Evolutionary conservation across 1,140 invertebrate genomes (phyloP).

Genomic region (Pectinophora gossypiella): DNA sequence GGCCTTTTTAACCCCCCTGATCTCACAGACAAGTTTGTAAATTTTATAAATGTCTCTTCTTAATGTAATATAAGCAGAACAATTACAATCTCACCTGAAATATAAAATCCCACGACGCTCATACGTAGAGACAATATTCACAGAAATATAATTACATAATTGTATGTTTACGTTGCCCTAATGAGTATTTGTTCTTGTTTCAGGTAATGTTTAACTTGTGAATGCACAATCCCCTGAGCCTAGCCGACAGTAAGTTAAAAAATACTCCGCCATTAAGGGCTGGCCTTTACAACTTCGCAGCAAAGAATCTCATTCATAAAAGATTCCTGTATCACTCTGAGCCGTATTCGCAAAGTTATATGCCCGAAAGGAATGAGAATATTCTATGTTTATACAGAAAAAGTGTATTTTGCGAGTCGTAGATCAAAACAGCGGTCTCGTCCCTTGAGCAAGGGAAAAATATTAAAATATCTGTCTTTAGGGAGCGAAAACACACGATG

Average conservation of each 20-base stretch:
- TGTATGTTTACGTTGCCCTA: slow-evolving; percentile 12
- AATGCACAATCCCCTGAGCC: slow-evolving; percentile 17
- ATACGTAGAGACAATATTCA: too few relatives aligned
- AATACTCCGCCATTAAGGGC: slow-evolving; percentile 12
- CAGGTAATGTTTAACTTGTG: slow-evolving; percentile 33
- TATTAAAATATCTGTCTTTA: slow-evolving; percentile 62
- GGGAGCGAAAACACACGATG: slow-evolving; percentile 53
- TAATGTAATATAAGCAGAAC: too few relatives aligned
- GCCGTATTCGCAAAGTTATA: slow-evolving; percentile 52
- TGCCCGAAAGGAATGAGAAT: slow-evolving; percentile 40
- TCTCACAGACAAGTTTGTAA: too few relatives aligned
- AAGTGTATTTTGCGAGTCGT: slow-evolving; percentile 49
- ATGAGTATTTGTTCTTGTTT: slow-evolving; percentile 24
- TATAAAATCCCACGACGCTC: too few relatives aligned
- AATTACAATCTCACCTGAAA: too few relatives aligned
- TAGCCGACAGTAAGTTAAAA: slow-evolving; percentile 28
- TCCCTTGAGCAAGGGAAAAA: slow-evolving; percentile 43
- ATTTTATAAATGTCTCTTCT: too few relatives aligned
- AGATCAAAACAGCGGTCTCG: slow-evolving; percentile 61
- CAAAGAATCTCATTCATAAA: slow-evolving; percentile 48
- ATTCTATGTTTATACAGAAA: slow-evolving; percentile 43
- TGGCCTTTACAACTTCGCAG: background rate
- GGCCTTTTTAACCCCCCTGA: too few relatives aligned
- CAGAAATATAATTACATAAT: background rate
- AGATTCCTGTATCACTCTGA: slow-evolving; percentile 48